A percentile compares a stretch with the other conserved stretches of the same genome.
phyloP scores from a whole-genome alignment of 2,888 invertebrate genomes.

The Polymixis flavicincta region DNA sequence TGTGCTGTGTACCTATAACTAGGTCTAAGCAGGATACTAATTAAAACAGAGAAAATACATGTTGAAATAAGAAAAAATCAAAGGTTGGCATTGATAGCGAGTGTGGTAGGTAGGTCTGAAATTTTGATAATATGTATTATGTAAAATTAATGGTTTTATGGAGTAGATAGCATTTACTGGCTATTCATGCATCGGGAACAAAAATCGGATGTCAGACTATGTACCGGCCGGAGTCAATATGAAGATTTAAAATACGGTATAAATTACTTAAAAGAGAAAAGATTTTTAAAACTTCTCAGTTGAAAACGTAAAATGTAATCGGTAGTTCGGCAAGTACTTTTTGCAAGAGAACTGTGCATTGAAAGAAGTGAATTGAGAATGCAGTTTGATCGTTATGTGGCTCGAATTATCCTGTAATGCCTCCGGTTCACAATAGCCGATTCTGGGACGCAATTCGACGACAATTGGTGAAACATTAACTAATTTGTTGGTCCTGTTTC shows the following conservation, averaged over 20 bases:
- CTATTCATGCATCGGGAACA: neutral
- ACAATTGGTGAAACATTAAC: constrained; percentile 52
- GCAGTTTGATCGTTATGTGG: constrained; percentile 44
- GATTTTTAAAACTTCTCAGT: neutral
- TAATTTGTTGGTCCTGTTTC: constrained; percentile 38
- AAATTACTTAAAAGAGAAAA: neutral
- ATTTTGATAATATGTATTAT: neutral
- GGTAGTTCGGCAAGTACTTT: constrained; percentile 18
- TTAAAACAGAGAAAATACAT: neutral
- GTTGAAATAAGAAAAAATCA: neutral
- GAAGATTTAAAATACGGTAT: no score
- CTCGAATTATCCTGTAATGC: constrained; percentile 52
- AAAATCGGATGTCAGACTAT: neutral
- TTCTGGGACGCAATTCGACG: constrained; percentile 37
- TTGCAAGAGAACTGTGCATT: neutral
- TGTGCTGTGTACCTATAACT: neutral
- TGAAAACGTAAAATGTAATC: neutral
- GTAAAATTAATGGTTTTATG: neutral
- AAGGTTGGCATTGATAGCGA: neutral
- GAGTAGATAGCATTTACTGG: neutral
- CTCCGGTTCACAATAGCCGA: constrained; percentile 44
- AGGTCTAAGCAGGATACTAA: neutral
- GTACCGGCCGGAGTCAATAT: neutral
- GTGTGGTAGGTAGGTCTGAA: neutral
- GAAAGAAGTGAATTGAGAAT: constrained; percentile 47